These are phyloP conservation scores for Calidris pygmaea DNA, from an alignment of 2,113 vertebrate genomes.

Conservation along the genomic window DNA sequence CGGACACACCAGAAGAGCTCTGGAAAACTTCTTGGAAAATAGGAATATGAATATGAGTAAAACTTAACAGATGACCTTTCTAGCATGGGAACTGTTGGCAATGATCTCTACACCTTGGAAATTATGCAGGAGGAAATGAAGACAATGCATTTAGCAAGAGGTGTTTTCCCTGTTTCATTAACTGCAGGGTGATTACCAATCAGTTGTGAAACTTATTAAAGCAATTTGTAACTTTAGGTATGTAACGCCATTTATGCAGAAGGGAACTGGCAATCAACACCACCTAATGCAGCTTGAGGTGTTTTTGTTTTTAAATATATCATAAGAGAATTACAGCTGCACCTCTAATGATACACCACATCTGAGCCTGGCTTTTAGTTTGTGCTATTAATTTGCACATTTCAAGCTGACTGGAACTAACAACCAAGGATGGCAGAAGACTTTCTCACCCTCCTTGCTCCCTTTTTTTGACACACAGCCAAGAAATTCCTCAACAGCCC, in stretches of 20 bases:
- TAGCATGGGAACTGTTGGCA: background rate
- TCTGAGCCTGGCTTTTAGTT: background rate
- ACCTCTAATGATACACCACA: background rate
- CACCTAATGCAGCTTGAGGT: background rate
- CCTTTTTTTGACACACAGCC: background rate
- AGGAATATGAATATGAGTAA: background rate
- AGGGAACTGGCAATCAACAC: conserved; percentile 9
- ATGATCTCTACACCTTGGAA: background rate
- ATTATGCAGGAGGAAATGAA: conserved; percentile 16
- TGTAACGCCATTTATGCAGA: conserved; percentile 2
- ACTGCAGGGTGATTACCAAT: conserved; percentile 15
- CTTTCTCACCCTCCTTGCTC: background rate
- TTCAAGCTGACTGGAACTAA: background rate
- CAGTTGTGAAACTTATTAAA: conserved; percentile 51
- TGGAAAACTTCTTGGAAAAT: background rate
- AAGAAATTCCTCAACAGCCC: background rate
- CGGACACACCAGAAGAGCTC: background rate
- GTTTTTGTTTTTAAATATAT: conserved; percentile 20
- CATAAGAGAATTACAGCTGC: background rate
- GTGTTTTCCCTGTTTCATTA: conserved; percentile 20
- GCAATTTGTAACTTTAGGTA: conserved; percentile 41
- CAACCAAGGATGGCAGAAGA: background rate
- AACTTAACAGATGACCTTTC: background rate
- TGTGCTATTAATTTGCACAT: background rate
- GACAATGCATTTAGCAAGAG: conserved; percentile 1